phyloP scores from a whole-genome alignment of 2,888 invertebrate genomes.

The Oegoconia quadripuncta region DNA sequence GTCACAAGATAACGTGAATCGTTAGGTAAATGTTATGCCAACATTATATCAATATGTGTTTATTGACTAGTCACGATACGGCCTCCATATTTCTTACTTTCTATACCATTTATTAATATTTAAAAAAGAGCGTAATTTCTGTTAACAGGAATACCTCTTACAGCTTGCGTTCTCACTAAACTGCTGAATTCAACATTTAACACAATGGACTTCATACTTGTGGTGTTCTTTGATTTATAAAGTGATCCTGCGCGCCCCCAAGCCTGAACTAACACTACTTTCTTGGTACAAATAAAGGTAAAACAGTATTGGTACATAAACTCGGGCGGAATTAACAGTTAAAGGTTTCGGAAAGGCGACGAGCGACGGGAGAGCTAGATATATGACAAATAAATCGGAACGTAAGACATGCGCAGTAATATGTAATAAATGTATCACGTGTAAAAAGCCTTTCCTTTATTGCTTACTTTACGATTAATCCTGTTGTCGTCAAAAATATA shows the following conservation, averaged over 20 bases:
- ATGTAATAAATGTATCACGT: conserved; percentile 43
- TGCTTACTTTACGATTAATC: no score
- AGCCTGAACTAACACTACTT: no score
- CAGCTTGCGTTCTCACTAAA: no score
- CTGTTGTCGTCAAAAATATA: no score
- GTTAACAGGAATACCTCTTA: background rate
- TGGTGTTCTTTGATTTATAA: no score
- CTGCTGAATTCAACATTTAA: no score
- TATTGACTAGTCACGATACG: conserved; percentile 7
- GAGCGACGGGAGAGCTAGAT: conserved; percentile 24
- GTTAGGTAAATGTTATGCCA: background rate
- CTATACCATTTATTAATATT: background rate
- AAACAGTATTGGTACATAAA: no score
- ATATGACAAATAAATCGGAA: conserved; percentile 37
- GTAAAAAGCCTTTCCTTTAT: conserved; percentile 19
- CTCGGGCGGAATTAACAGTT: conserved; percentile 33
- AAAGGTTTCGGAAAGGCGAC: conserved; percentile 26
- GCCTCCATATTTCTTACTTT: background rate
- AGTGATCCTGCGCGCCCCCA: no score
- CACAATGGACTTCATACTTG: no score
- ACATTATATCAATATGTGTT: conserved; percentile 3
- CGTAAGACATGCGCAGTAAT: conserved; percentile 60
- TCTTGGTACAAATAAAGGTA: no score
- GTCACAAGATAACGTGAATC: conserved; percentile 1
- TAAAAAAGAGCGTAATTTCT: background rate